phyloP scores from a whole-genome alignment of 2,113 vertebrate genomes.

The Sakesphorus luctuosus region DNA sequence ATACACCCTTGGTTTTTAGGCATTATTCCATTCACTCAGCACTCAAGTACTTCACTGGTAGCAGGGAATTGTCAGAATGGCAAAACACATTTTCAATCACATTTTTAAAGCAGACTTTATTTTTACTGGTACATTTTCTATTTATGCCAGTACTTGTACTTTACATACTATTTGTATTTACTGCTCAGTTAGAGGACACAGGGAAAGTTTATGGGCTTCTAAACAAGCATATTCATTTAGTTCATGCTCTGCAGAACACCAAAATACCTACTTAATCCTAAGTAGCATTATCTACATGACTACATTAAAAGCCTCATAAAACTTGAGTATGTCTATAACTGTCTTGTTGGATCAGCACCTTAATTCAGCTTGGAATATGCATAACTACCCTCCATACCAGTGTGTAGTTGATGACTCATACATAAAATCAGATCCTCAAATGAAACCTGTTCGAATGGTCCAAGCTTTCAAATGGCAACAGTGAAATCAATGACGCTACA shows the following conservation, averaged over 20 bases:
- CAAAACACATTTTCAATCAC: neutral
- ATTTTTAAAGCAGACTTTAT: neutral
- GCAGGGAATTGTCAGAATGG: neutral
- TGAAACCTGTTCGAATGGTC: neutral
- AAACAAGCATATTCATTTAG: neutral
- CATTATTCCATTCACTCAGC: neutral
- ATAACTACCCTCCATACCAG: neutral
- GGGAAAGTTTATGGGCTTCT: neutral
- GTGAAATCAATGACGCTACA: neutral
- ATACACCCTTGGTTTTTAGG: neutral
- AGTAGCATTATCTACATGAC: neutral
- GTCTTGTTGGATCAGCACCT: neutral
- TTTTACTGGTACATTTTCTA: neutral
- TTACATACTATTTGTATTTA: neutral
- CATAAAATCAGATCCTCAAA: neutral
- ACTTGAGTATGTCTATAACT: neutral
- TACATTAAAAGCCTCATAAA: neutral
- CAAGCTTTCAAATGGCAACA: neutral
- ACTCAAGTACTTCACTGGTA: neutral
- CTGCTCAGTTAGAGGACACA: neutral
- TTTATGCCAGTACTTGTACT: neutral
- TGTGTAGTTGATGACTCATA: neutral
- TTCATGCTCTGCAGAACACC: neutral
- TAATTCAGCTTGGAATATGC: neutral
- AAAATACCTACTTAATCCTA: neutral